Base-by-base conservation (phyloP, 2,888 invertebrate species). In the Drosophila recens region DNA sequence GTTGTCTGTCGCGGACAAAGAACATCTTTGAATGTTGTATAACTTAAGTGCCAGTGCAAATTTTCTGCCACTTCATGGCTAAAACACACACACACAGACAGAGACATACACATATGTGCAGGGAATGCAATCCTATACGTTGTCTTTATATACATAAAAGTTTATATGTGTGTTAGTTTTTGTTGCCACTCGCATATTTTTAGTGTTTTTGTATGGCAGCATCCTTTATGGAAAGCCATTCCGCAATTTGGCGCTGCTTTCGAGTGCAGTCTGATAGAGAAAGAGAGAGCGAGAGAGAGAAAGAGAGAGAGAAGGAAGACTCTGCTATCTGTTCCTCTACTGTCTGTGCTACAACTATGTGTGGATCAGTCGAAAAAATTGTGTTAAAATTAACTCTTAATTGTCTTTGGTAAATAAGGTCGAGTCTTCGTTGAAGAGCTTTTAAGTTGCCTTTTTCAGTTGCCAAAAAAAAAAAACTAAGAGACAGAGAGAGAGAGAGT, bases 21-120 rank as follows among this genome's bases (percentile, higher is more conserved):
- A 86, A 91, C 90, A 91, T 89, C 90, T 90, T 90, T 86, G 87
- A 89, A 89, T 86, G 88, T 88, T 89, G 90, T 88, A 86, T 88
- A 89, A 86, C 87, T 85, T 85, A 85, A 85, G 84, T 85, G 84
- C 84, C 79, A 85, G 84, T 87, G 84, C 85, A 85, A 85, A 85
- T 85, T 85, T 87, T 85, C 86, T 85, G 86, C 84, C 84, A 87
- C 84, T 84, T 87, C 87, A 83, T 86, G 83, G 86, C 71, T 58
- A 48, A n/a, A n/a, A n/a, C n/a, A 64, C 59, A 74, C 69, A 76
- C 53, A 71, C 59, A 30, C 62, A 63, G 51, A 74, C 68, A 70
- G 61, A 20, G 20, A 3, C 20, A 62, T 46, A 54, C 52, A 66
- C 52, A 57, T 43, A 48, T 43, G 56, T 43, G 57, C 43, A 70